These are phyloP conservation scores for Pomacea canaliculata DNA, from an alignment of 2,888 invertebrate species.

Conservation along the genomic window DNA sequence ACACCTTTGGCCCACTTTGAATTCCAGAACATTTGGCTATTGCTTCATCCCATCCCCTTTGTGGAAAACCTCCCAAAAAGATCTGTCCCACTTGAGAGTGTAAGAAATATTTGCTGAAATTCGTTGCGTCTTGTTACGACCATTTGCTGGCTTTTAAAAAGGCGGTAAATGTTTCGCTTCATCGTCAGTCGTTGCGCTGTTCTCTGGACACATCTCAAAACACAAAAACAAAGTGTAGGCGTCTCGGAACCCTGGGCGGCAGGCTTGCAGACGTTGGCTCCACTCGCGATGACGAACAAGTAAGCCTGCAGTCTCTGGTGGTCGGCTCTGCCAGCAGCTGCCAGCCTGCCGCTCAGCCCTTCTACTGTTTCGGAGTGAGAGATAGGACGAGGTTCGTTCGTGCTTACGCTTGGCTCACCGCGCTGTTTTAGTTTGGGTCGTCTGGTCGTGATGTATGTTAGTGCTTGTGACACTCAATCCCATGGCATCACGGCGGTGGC, in stretches of 20 bases:
- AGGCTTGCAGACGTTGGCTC: slow-evolving; percentile 4
- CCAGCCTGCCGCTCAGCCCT: not conserved
- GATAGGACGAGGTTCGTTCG: not conserved
- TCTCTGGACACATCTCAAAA: too few relatives aligned
- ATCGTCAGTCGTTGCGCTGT: too few relatives aligned
- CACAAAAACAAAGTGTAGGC: too few relatives aligned
- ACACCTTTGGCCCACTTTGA: too few relatives aligned
- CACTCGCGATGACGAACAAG: slow-evolving; percentile 23
- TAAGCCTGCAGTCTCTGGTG: slow-evolving; percentile 21
- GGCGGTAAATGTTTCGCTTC: too few relatives aligned
- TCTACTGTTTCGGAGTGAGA: not conserved
- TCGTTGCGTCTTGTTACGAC: too few relatives aligned
- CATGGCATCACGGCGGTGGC: not conserved
- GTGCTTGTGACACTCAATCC: not conserved
- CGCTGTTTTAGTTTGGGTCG: not conserved
- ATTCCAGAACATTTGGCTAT: too few relatives aligned
- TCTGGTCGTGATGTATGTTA: not conserved
- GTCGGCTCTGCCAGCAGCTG: slow-evolving; percentile 4
- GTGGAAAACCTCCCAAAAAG: too few relatives aligned
- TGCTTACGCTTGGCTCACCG: not conserved
- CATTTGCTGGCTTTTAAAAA: too few relatives aligned
- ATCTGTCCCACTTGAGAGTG: too few relatives aligned
- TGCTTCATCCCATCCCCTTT: too few relatives aligned
- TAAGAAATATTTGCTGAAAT: too few relatives aligned
- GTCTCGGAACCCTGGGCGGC: not conserved